These are phyloP conservation scores for Dorcus parallelipipedus DNA, from an alignment of 2,888 invertebrate species.

Conservation along the genomic window DNA sequence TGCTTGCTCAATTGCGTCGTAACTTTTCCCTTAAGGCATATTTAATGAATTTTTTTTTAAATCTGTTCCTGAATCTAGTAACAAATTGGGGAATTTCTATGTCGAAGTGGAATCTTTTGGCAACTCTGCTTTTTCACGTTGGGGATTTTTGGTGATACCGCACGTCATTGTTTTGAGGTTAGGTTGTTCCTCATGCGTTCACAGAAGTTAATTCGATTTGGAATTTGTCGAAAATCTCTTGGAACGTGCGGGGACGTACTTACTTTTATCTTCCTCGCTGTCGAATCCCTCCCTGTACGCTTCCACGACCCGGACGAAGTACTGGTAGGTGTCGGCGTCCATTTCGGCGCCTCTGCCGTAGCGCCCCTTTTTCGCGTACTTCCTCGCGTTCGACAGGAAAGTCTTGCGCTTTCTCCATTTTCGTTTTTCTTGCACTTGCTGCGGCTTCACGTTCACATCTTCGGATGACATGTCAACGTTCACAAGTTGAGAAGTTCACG, in stretches of 20 bases:
- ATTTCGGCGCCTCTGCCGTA: slow-evolving; percentile 69
- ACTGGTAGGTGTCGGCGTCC: slow-evolving; percentile 70
- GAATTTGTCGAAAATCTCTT: no score
- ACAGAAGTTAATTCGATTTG: no score
- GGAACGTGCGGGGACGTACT: slow-evolving; percentile 25
- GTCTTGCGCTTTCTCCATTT: slow-evolving; percentile 60
- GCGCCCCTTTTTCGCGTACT: slow-evolving; percentile 70
- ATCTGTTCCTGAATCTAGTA: no score
- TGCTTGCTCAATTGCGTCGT: no score
- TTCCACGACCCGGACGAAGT: slow-evolving; percentile 73
- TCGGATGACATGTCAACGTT: slow-evolving; percentile 8
- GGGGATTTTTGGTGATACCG: no score
- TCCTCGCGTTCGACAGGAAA: slow-evolving; percentile 68
- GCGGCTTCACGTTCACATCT: background rate
- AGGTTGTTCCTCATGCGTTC: background rate
- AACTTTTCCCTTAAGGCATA: no score
- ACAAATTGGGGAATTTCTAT: no score
- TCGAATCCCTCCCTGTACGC: slow-evolving; percentile 65
- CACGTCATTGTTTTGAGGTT: background rate
- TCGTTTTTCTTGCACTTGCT: slow-evolving; percentile 11
- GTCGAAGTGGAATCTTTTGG: no score
- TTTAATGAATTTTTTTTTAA: no score
- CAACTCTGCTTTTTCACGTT: no score
- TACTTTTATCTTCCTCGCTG: slow-evolving; percentile 69
- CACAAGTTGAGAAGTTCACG: no score